Percentiles rank a stretch among this genome's conserved stretches.
Evolutionary conservation across 2,888 invertebrate genomes (phyloP).

Genomic region (Zele albiditarsus): DNA sequence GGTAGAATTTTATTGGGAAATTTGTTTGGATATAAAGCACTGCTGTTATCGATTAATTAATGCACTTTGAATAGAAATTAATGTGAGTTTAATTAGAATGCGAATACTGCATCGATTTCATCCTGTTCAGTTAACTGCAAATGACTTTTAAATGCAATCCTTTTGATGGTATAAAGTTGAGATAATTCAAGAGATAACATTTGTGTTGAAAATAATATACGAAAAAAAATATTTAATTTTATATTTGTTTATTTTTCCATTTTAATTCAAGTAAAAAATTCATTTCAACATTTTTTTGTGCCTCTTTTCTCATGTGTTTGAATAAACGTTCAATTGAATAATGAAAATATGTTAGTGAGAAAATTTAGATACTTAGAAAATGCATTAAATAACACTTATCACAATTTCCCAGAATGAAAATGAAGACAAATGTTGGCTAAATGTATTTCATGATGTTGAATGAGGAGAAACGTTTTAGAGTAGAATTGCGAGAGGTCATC

Average conservation of each 20-base stretch:
- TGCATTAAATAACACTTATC: background rate
- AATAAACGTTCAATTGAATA: background rate
- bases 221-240: too few relatives aligned
- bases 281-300: too few relatives aligned
- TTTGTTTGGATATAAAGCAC: background rate
- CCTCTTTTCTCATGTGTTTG: background rate
- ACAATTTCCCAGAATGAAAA: background rate
- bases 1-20: background rate
- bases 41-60: background rate
- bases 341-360: background rate
- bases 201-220: background rate
- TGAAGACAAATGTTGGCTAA: conserved; percentile 19
- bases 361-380: background rate
- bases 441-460: conserved; percentile 12
- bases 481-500: conserved; percentile 21
- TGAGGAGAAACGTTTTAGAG: conserved; percentile 15
- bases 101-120: background rate
- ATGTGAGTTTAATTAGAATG: background rate
- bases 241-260: too few relatives aligned
- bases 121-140: background rate
- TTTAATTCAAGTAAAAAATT: too few relatives aligned
- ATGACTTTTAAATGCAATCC: background rate
- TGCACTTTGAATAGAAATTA: background rate
- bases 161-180: background rate
- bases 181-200: background rate